Percentiles rank a stretch among this genome's conserved stretches.
Conservation (phyloP, 2,113 vertebrate species). For the Forbesichthys agassizii region DNA sequence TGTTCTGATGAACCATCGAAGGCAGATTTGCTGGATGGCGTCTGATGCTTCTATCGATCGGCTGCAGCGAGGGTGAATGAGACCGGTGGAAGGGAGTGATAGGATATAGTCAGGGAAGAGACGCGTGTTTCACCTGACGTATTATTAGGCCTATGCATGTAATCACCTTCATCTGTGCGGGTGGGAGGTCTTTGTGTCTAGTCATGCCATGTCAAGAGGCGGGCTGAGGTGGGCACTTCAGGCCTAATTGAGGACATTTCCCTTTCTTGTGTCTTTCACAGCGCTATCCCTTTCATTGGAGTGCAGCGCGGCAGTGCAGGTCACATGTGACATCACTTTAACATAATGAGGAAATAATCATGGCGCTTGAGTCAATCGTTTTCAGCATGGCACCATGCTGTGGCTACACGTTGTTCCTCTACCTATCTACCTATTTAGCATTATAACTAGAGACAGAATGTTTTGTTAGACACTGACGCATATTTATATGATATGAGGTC, state of each 20-base stretch:
- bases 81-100: constrained; percentile 29
- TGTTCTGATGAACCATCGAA: constrained; percentile 43
- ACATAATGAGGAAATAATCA: background rate
- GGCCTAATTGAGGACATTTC: constrained; percentile 3
- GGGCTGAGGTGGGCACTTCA: constrained; percentile 14
- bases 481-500: constrained; percentile 47
- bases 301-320: background rate
- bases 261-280: background rate
- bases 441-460: constrained; percentile 29
- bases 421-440: constrained; percentile 16
- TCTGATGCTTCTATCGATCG: constrained; percentile 35
- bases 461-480: constrained; percentile 32
- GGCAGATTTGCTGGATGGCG: constrained; percentile 38
- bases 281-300: constrained; percentile 2
- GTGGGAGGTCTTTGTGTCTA: constrained; percentile 6
- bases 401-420: constrained; percentile 14
- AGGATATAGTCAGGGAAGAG: constrained; percentile 12
- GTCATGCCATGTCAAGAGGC: constrained; percentile 2
- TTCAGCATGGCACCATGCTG: background rate
- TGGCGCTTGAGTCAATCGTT: background rate
- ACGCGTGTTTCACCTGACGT: constrained; percentile 48
- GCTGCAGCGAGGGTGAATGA: background rate
- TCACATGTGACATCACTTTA: background rate
- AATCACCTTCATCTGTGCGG: constrained; percentile 33
- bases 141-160: constrained; percentile 34